These are phyloP conservation scores for Drosophila kanekoi DNA, from an alignment of 2,888 invertebrate species.

Conservation along the genomic window DNA sequence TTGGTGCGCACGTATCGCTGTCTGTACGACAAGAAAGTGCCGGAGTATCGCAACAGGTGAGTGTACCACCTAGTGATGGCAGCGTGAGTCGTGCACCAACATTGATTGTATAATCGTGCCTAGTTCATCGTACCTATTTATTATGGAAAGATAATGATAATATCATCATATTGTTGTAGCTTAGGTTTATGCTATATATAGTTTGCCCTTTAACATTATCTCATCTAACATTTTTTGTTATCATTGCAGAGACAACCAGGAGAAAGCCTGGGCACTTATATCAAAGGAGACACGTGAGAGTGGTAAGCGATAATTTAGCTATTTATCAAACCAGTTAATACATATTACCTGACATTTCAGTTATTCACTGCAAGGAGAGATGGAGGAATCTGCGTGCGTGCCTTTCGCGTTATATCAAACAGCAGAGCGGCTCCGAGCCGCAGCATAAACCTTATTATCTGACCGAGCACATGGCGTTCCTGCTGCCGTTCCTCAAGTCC, in stretches of 20 bases:
- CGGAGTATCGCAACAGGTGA: conserved; percentile 85
- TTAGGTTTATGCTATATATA: no score
- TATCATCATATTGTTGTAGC: no score
- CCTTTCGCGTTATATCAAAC: conserved; percentile 84
- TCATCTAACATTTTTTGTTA: neutral
- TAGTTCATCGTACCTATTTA: no score
- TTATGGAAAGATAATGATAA: no score
- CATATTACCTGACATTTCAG: conserved; percentile 48
- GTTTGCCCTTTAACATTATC: no score
- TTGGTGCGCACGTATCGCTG: conserved; percentile 86
- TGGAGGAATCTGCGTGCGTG: conserved; percentile 85
- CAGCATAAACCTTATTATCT: conserved; percentile 85
- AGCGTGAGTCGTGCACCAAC: conserved; percentile 1
- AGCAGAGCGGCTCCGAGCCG: conserved; percentile 83
- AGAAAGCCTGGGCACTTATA: conserved; percentile 84
- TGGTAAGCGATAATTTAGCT: conserved; percentile 59
- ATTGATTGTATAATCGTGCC: no score
- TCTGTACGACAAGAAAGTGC: conserved; percentile 85
- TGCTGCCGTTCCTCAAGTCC: conserved; percentile 84
- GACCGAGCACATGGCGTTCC: conserved; percentile 85
- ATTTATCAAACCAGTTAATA: no score
- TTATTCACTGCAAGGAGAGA: conserved; percentile 85
- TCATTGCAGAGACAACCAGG: conserved; percentile 83
- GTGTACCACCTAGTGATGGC: conserved; percentile 17
- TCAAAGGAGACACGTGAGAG: conserved; percentile 84